phyloP scores from a whole-genome alignment of 2,113 vertebrate species.

The Peromyscus maniculatus region DNA sequence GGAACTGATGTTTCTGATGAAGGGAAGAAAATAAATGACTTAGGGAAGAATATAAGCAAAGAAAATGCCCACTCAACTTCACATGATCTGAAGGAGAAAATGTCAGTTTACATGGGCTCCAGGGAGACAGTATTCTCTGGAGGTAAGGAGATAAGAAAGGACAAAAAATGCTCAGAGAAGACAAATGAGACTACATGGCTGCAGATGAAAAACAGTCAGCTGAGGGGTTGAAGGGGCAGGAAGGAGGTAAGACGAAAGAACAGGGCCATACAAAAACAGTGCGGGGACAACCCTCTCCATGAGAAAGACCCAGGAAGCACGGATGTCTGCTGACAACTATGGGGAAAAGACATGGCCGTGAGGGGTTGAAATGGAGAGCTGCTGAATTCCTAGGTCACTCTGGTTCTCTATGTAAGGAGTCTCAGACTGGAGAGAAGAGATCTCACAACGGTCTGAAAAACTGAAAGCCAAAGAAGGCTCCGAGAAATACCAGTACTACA shows the following conservation, averaged over 20 bases:
- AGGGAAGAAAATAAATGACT: neutral
- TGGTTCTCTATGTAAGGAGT: neutral
- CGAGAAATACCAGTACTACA: neutral
- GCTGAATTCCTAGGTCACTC: neutral
- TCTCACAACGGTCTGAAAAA: neutral
- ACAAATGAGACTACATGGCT: neutral
- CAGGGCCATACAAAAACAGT: neutral
- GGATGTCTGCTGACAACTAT: neutral
- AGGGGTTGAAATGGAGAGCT: neutral
- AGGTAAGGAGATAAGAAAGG: neutral
- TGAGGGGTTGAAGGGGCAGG: neutral
- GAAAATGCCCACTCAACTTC: neutral
- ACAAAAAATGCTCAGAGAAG: neutral
- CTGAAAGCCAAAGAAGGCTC: slow-evolving; percentile 16
- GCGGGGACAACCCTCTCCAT: neutral
- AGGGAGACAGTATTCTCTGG: neutral
- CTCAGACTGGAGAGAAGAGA: neutral
- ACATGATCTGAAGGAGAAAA: neutral
- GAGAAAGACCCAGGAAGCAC: neutral
- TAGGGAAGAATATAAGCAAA: neutral
- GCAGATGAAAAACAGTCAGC: neutral
- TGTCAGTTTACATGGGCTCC: neutral
- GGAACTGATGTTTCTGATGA: neutral
- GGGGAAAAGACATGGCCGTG: accelerated
- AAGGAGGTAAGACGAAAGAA: neutral